phyloP scores from a whole-genome alignment of 2,113 vertebrate species.

The Paracanthobrama guichenoti region DNA sequence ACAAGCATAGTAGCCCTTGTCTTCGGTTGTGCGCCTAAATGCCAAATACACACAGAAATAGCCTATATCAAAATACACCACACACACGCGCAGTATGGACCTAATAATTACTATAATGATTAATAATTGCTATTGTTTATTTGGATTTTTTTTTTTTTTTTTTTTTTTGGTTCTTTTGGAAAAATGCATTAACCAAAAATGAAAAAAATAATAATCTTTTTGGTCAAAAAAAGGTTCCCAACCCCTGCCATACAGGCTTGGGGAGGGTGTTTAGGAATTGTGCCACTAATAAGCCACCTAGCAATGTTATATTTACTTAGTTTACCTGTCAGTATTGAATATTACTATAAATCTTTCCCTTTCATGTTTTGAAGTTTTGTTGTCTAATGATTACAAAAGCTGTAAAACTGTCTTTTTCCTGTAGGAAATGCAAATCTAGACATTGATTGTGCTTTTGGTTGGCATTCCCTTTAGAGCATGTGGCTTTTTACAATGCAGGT shows the following conservation, averaged over 20 bases:
- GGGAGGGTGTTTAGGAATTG: neutral
- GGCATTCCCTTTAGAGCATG: neutral
- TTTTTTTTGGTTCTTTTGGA: too few species aligned
- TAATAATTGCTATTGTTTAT: too few species aligned
- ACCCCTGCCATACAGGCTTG: neutral
- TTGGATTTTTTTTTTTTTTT: too few species aligned
- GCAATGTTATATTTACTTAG: neutral
- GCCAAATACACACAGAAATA: too few species aligned
- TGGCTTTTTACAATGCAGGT: constrained; percentile 72
- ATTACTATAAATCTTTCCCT: neutral
- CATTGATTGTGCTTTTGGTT: neutral
- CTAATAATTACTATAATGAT: too few species aligned
- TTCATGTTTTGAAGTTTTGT: neutral
- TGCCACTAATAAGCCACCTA: neutral
- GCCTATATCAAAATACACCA: too few species aligned
- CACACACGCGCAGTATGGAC: too few species aligned
- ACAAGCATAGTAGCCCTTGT: too few species aligned
- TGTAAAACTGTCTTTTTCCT: neutral
- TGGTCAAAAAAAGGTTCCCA: too few species aligned
- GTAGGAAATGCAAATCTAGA: neutral
- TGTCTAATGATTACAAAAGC: neutral
- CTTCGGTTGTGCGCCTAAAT: too few species aligned
- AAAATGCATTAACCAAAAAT: too few species aligned
- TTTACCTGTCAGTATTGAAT: neutral
- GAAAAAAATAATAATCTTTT: too few species aligned